phyloP scores from a whole-genome alignment of 2,797 vertebrate species.

The Agapornis canus region DNA sequence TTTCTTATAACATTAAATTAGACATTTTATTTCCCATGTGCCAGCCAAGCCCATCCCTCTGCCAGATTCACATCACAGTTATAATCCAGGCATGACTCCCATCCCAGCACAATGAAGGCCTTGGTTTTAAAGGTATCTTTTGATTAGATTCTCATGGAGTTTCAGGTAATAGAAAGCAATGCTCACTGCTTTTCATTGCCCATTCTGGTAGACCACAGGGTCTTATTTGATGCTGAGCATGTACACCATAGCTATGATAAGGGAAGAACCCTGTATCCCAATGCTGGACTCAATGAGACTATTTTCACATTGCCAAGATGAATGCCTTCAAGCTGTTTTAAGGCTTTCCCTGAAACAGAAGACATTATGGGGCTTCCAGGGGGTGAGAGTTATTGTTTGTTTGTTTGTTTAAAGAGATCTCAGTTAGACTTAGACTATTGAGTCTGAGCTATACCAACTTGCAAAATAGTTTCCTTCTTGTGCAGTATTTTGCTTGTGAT shows the following conservation, averaged over 20 bases:
- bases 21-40: not conserved
- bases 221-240: not conserved
- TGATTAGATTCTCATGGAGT: not conserved
- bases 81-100: not conserved
- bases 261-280: not conserved
- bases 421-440: not conserved
- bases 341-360: not conserved
- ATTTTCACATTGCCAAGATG: not conserved
- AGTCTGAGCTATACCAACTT: not conserved
- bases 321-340: not conserved
- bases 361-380: not conserved
- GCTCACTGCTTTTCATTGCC: not conserved
- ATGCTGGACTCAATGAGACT: not conserved
- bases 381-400: accelerated
- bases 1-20: not conserved
- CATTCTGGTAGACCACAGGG: not conserved
- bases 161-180: not conserved
- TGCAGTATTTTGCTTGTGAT: not conserved
- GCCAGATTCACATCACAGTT: not conserved
- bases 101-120: not conserved
- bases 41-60: not conserved
- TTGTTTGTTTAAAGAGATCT: not conserved
- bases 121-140: not conserved
- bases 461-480: not conserved
- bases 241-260: not conserved